A percentile compares a stretch with the other conserved stretches of the same genome.
These are phyloP conservation scores for Sturmia bella DNA, from an alignment of 2,888 invertebrate species.

Conservation along the genomic window DNA sequence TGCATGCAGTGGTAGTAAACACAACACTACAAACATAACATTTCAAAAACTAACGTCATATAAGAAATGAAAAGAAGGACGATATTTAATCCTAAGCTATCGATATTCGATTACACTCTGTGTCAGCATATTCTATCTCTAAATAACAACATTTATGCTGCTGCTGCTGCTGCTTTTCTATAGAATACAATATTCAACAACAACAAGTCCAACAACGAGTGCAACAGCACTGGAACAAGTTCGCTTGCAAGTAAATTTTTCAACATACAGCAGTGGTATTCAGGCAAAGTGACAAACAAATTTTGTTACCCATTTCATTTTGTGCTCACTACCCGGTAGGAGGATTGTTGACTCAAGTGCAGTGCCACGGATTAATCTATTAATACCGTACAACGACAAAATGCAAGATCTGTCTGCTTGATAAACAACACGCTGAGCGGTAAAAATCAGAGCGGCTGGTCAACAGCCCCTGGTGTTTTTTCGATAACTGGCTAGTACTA, in stretches of 20 bases:
- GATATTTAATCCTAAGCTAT: conserved; percentile 81
- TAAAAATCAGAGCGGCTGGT: too few species aligned
- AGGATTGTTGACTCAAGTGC: too few species aligned
- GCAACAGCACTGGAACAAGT: conserved; percentile 12
- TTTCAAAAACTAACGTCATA: conserved; percentile 71
- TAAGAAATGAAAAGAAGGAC: conserved; percentile 77
- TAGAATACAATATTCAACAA: conserved; percentile 40
- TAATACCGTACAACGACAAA: too few species aligned
- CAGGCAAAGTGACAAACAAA: not conserved
- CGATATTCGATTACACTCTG: conserved; percentile 81
- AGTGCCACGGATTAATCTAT: too few species aligned
- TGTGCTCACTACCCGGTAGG: too few species aligned
- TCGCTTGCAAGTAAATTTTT: not conserved
- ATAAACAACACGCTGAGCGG: too few species aligned
- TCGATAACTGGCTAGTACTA: too few species aligned
- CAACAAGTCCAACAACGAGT: conserved; percentile 11
- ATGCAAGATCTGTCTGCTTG: too few species aligned
- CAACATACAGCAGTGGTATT: conserved; percentile 2
- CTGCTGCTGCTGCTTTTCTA: too few species aligned
- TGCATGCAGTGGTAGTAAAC: conserved; percentile 7
- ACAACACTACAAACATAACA: conserved; percentile 19
- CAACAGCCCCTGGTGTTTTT: too few species aligned
- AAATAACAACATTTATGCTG: conserved; percentile 44
- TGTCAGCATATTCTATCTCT: conserved; percentile 67
- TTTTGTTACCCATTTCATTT: too few species aligned